Evolutionary conservation across 2,888 invertebrate species (phyloP), one percentile per base, ranked within the genome.

Genomic region (Capitulum mitella): DNA sequence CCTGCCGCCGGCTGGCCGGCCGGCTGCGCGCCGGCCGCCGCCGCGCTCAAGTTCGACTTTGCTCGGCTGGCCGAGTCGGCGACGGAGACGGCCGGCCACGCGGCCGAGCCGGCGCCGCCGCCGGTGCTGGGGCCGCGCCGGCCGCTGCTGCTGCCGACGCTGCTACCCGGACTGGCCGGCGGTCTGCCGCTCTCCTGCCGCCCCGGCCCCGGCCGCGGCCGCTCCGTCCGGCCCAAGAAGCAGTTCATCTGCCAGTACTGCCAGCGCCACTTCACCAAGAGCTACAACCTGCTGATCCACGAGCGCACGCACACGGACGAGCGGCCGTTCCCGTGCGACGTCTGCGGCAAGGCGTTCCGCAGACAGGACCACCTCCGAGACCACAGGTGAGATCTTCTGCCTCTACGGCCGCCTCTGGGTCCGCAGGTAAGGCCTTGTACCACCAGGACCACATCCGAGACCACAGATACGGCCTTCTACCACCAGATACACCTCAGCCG

Each of bases 201-300:
- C 87, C 32, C 74, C 0, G 37, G n/a, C 26, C 22, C 92, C 77
- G 78, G 34, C 79, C 78, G 80, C n/a, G 82, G 88, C 92, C 81
- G 94, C 92, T 0, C 87, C 82, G 93, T 94, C 19, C 89, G 97
- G 82, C 96, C 97, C 34, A 97, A 97, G 86, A 98, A 98, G 86
- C 97, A 98, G 86, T 98, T 97, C 87, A 98, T 98, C 85, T 98
- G 98, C 88, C 95, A 96, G 88, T 98, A 94, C 87, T 98, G 98
- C 86, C 94, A 94, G 86, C 90, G 98, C n/a, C 96, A 97, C 85
- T 98, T 98, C 87, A 98, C 98, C 80, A 98, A 98, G 87, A 95
- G 95, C 34, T 98, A 97, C 87, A 98, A 98, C 87, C 88, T 98
- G 84, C 89, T 88, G n/a, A n/a, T n/a, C n/a, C n/a, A n/a, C n/a